Base-by-base conservation (phyloP, 2,797 vertebrate genomes). In the Protonibea diacanthus region DNA sequence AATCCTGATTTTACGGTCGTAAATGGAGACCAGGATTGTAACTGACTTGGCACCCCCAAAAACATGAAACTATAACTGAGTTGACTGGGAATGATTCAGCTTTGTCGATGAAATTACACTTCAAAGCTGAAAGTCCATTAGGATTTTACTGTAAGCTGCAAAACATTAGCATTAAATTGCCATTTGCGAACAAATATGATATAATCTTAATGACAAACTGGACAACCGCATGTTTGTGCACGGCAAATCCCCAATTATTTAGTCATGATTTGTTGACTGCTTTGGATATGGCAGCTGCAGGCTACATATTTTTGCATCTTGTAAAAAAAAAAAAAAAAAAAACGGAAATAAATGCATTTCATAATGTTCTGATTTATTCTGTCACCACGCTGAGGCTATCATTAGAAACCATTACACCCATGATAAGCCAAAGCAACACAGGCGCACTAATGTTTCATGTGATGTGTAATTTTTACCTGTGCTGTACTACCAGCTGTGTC, bases 91-190 rank as follows among this genome's bases (percentile, higher is more conserved):
- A 78, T 62, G 71, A 84, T 86, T 89, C 52, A 12, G 67, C 67
- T 76, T 82, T 80, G 74, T 83, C 49, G 51, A 69, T 83, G 63
- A 84, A 89, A 87, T 87, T 84, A 88, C 78, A 87, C 78, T 88
- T 86, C 67, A 78, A 81, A 89, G 80, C 80, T 70, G 65, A 85
- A 82, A 80, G 74, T 62, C 77, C 73, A 86, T 89, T 74, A 87
- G 67, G 76, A 82, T 87, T 88, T 80, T 59, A 88, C 71, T 74
- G 75, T 87, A 83, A 86, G 80, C 84, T 86, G 81, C 72, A 78
- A 85, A 84, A 86, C 79, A 91, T 86, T 78, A 78, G 78, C 89
- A 87, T 91, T 88, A 88, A 85, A 90, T 77, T 81, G 70, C 78
- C 76, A 88, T 89, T 90, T 88, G 82, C n/a, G 14, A 76, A 80